Base-by-base conservation (phyloP, 2,113 vertebrate genomes). In the Bombycilla garrulus region DNA sequence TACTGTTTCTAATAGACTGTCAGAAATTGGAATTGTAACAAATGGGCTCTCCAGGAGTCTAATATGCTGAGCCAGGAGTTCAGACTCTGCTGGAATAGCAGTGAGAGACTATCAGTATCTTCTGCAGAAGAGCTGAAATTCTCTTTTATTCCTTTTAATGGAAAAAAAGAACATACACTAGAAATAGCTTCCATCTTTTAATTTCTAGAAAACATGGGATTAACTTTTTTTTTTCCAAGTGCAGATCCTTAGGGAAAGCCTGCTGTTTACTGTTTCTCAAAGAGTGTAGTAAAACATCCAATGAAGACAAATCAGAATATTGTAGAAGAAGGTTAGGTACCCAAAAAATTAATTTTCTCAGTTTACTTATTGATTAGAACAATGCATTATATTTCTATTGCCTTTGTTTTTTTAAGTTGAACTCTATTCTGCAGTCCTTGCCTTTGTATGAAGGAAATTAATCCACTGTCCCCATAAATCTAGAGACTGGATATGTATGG, bases 1-100 rank as follows among this genome's bases (percentile, higher is more conserved):
- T 33, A 23, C 33, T 71, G 23, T 48, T 20, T 86, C 11, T 51
- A 66, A 60, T 3, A 81, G 33, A n/a, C 26, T 78, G 47, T 54
- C 56, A 81, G 81, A 45, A 92, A 23, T 20, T 61, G 18, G 31
- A 80, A 88, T 4, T 91, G 60, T 81, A 91, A 94, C 8, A 83
- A 76, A 93, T 33, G 8, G 11, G 36, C 48, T 77, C 23, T 64
- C 26, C 15, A 77, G 31, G 28, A 61, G 10, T 40, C 36, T 57
- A 73, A 88, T 90, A 62, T 64, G 51, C 35, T 76, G 44, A 93
- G 29, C 11, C 15, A 71, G 35, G 35, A 74, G 20, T 73, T 86
- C 31, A 56, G 19, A 62, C 56, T 60, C 21, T 45, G 33, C 13
- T 88, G 35, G 38, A 92, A 81, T 24, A 84, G 11, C 56, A 54